Conservation (phyloP, 2,888 invertebrate species). For the Campoplex nolae region DNA sequence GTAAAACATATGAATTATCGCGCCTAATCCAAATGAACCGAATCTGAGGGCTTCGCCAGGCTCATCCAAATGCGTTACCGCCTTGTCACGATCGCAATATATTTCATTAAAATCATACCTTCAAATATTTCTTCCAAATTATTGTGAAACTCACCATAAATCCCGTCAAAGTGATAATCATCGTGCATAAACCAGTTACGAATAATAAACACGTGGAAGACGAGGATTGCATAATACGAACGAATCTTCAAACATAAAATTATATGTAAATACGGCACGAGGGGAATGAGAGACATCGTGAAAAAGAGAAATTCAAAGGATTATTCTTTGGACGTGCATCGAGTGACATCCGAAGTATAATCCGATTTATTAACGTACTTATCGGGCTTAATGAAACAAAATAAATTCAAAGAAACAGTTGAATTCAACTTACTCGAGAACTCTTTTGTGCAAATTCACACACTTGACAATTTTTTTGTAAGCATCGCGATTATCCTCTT, state of each 20-base stretch:
- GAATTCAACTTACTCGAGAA: constrained; percentile 55
- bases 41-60: constrained; percentile 55
- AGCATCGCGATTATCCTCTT: constrained; percentile 15
- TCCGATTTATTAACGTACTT: too few species aligned
- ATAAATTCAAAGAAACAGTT: constrained; percentile 5
- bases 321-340: too few species aligned
- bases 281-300: too few species aligned
- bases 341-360: too few species aligned
- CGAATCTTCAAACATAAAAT: constrained; percentile 38
- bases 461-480: constrained; percentile 50
- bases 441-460: constrained; percentile 59
- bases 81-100: constrained; percentile 15
- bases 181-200: constrained; percentile 42
- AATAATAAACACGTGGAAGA: constrained; percentile 45
- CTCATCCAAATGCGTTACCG: constrained; percentile 56
- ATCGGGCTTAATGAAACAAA: neutral
- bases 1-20: constrained; percentile 59
- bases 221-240: constrained; percentile 52
- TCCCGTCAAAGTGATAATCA: constrained; percentile 64
- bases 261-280: too few species aligned
- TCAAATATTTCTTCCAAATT: neutral
- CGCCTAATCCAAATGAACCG: constrained; percentile 56
- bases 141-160: constrained; percentile 56
- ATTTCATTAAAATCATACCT: neutral
- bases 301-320: too few species aligned